phyloP scores from a whole-genome alignment of 2,797 vertebrate genomes.

The Sphaeramia orbicularis region DNA sequence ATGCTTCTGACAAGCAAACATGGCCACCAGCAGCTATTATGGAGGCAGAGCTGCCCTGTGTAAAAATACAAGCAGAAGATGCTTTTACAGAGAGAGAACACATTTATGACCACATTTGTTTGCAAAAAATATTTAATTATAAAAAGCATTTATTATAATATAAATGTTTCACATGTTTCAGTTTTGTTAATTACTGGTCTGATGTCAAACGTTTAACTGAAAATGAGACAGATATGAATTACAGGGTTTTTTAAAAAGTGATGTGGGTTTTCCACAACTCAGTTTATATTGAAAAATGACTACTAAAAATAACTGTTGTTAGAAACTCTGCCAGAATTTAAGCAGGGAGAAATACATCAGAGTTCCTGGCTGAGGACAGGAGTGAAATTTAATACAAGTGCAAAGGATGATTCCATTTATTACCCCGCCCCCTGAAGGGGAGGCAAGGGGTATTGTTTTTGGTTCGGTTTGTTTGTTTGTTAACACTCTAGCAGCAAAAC shows the following conservation, averaged over 20 bases:
- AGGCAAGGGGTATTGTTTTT: no score
- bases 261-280: neutral
- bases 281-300: neutral
- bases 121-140: no score
- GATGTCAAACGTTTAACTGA: neutral
- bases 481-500: no score
- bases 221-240: neutral
- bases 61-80: slow-evolving; percentile 16
- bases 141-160: no score
- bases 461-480: no score
- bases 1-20: slow-evolving; percentile 51
- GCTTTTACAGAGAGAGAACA: slow-evolving; percentile 18
- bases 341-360: neutral
- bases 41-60: slow-evolving; percentile 2
- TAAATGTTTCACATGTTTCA: neutral
- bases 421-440: no score
- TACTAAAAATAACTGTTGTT: neutral
- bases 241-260: neutral
- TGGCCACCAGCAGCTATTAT: slow-evolving; percentile 46
- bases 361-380: neutral
- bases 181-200: slow-evolving; percentile 5
- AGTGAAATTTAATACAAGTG: neutral
- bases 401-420: neutral
- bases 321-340: neutral
- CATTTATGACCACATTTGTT: neutral